Evolutionary conservation across 2,888 invertebrate species (phyloP), one percentile per base, ranked within the genome.

Genomic region (Metacarcinus magister): DNA sequence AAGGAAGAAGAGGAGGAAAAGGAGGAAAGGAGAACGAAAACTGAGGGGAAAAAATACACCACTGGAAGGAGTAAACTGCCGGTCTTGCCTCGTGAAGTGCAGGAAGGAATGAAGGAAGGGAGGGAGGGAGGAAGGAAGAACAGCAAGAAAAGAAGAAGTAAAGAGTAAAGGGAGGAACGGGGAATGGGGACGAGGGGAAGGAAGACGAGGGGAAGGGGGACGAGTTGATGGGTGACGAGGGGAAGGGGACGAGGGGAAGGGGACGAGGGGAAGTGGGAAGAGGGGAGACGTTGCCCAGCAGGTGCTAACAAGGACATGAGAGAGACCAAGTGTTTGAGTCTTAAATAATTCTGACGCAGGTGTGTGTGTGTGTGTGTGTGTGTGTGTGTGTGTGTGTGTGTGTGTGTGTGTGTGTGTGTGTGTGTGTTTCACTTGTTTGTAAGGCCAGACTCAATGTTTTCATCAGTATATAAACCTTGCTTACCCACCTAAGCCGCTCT

Each of bases 311-410:
- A 75, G 75, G 2, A n/a, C 75, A 23, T 75, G 75, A 75, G 75
- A 75, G 28, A 75, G 75, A 75, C 75, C 75, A 75, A 75, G 75
- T 75, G 75, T 75, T 75, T 75, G 75, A 75, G 19, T 75, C 23
- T 75, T 75, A 75, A 75, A 75, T 75, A 75, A 75, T 75, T 75
- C 75, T 75, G 75, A 28, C 23, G n/a, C n/a, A 75, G 75, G 75
- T n/a, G 8, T n/a, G 75, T 75, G 75, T 75, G 75, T 75, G 75
- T 75, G 75, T 75, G 75, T 75, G 75, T 75, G 75, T 75, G 75
- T 75, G 75, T 75, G 75, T 75, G 75, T 75, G 75, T 75, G 75
- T 75, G 75, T 75, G 75, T 75, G 75, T 75, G 75, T 75, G 75
- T 75, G 75, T 75, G 75, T 75, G 75, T 75, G 75, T 75, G 75